Evolutionary conservation across 2,888 invertebrate genomes (phyloP), one percentile per base, ranked within the genome.

Genomic region (Calliscelio sp.): DNA sequence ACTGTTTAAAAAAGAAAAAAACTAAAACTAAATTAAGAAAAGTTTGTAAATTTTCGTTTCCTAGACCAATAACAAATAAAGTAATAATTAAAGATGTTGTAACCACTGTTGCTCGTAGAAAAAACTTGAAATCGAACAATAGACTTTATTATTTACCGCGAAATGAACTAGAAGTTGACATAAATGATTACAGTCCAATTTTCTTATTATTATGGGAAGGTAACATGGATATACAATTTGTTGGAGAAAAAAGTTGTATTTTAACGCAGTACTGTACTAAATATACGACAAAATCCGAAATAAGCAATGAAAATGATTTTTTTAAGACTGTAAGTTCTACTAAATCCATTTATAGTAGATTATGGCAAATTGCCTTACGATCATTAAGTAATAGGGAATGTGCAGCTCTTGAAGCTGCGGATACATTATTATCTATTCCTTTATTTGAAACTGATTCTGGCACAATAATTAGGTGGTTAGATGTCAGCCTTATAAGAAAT

Each of bases 221-320:
- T n/a, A n/a, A n/a, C n/a, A n/a, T n/a, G n/a, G n/a, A n/a, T n/a
- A n/a, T n/a, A n/a, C n/a, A 38, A 38, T 61, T 22, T 41, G 5
- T 38, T 61, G 41, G 61, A 24, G 88, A 87, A 84, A 89, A 89
- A 78, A 88, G 90, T 59, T 81, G 87, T 14, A 61, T 85, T 10
- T 73, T 91, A 28, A 87, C 85, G 32, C 86, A 84, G 46, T 89
- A 90, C 51, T 55, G 88, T 7, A 90, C 89, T 8, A 91, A 90
- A 79, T 90, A 91, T 80, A 84, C 81, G 18, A 79, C 78, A 25
- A 91, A 91, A 87, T 51, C 79, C 18, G 91, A 90, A 86, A 91
- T 88, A 68, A 86, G 83, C 65, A 81, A 86, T 73, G 55, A 46
- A 10, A 59, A 53, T 8, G 87, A 89, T 24, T 24, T 63, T 14